Evolutionary conservation across 1,140 invertebrate species (phyloP).

Genomic region (Stegodyphus dumicola): DNA sequence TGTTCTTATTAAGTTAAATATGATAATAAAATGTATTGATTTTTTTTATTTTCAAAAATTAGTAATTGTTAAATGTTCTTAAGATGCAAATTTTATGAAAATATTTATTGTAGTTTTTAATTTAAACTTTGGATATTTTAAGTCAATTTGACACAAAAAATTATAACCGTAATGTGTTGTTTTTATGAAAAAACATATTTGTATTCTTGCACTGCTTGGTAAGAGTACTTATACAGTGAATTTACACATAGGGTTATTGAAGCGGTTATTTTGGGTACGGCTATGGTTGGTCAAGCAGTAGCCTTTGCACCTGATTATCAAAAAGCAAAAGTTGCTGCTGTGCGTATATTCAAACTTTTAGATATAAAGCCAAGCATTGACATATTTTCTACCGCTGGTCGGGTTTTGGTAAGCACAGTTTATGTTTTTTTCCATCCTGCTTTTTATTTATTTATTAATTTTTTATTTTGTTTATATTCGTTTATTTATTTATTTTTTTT

Average conservation of each 20-base stretch:
- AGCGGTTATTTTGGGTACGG: constrained; percentile 86
- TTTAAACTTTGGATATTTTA: too few species aligned
- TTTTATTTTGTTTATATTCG: neutral
- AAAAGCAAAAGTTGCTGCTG: constrained; percentile 85
- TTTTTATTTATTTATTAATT: neutral
- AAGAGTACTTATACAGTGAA: too few species aligned
- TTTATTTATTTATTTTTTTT: neutral
- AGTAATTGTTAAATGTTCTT: too few species aligned
- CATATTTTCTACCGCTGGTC: constrained; percentile 65
- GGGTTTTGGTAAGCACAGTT: constrained; percentile 59
- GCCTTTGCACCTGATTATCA: constrained; percentile 89
- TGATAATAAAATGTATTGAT: too few species aligned
- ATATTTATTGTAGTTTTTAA: too few species aligned
- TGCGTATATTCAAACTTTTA: constrained; percentile 74
- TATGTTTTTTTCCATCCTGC: neutral
- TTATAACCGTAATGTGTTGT: too few species aligned
- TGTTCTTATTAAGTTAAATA: too few species aligned
- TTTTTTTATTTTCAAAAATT: too few species aligned
- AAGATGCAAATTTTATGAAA: too few species aligned
- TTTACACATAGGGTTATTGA: constrained; percentile 78
- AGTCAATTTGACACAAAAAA: too few species aligned
- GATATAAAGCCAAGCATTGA: constrained; percentile 71
- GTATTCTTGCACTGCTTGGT: too few species aligned
- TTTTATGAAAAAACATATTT: too few species aligned
- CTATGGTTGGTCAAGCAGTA: constrained; percentile 86